phyloP scores from a whole-genome alignment of 1,140 invertebrate species.

The Hormaphis cornu region DNA sequence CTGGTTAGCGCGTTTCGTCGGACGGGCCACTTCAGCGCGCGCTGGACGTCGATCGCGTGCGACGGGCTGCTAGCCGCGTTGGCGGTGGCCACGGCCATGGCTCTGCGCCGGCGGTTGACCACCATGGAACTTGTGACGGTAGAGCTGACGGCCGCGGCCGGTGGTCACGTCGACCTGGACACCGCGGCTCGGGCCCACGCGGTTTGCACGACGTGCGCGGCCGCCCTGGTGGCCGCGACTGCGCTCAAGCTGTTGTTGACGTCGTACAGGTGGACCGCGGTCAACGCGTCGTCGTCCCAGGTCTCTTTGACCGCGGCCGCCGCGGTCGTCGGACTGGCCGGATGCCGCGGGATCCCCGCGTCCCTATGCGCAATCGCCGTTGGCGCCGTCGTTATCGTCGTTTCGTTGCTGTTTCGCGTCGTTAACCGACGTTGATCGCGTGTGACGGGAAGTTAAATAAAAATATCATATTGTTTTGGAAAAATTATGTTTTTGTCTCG shows the following conservation, averaged over 20 bases:
- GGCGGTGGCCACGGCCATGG: no score
- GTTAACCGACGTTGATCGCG: no score
- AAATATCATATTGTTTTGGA: no score
- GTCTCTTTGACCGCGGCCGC: no score
- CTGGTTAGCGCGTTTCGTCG: background rate
- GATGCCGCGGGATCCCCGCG: no score
- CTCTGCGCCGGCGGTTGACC: background rate
- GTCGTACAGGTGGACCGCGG: background rate
- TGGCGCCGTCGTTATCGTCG: no score
- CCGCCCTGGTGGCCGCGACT: background rate
- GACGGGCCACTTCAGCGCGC: no score
- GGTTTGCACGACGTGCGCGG: background rate
- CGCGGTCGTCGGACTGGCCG: background rate
- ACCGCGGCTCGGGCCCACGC: background rate
- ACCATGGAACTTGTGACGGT: background rate
- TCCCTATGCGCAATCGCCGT: no score
- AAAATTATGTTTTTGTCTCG: no score
- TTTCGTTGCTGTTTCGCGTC: no score
- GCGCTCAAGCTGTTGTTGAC: background rate
- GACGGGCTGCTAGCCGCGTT: background rate
- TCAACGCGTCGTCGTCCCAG: background rate
- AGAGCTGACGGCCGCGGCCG: no score
- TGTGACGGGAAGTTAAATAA: no score
- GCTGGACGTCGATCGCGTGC: background rate
- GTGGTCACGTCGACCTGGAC: background rate